Base-by-base conservation (phyloP, 2,888 invertebrate species). In the Iselma pallidipennis region DNA sequence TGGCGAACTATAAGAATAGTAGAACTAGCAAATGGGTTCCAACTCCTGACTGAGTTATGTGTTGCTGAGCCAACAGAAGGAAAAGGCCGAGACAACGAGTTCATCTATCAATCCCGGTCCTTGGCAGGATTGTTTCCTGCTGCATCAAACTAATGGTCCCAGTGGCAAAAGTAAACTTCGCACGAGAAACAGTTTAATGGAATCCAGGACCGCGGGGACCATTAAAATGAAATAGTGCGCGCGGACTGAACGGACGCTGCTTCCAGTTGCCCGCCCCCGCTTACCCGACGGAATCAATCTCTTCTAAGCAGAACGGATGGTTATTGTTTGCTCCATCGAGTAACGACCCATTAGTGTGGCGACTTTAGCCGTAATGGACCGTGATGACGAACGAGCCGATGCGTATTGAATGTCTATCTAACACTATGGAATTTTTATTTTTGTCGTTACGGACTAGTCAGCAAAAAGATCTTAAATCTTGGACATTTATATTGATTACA, bases 221-320 rank as follows among this genome's bases (percentile, higher is more conserved):
- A 84, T 84, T 84, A 84, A 84, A 84, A 84, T 85, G 84, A 85
- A 83, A 84, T 84, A 84, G 78, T 82, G 79, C 74, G 70, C 74
- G 73, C 74, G 71, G 72, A 73, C 73, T 71, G 74, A 73, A 72
- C 67, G 67, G 69, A 71, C 68, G 69, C 67, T 66, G 66, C 66
- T 65, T 65, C 65, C 67, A 61, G 49, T 61, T 61, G 57, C 63
- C 63, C 62, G 64, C 54, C 49, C 59, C 59, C 59, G 55, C 57
- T 56, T 49, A n/a, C 25, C 70, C 66, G 67, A 71, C 74, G 71
- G 71, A 76, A 76, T 75, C 74, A 75, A 76, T 74, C 74, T 72
- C 74, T 76, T 69, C 76, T 78, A 79, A 79, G 76, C 75, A 76
- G 76, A 76, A 79, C 76, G 78, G 78, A 80, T 78, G 78, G 77